Evolutionary conservation across 1,140 invertebrate genomes (phyloP), one percentile per base, ranked within the genome.

Genomic region (Cotesia vestalis): DNA sequence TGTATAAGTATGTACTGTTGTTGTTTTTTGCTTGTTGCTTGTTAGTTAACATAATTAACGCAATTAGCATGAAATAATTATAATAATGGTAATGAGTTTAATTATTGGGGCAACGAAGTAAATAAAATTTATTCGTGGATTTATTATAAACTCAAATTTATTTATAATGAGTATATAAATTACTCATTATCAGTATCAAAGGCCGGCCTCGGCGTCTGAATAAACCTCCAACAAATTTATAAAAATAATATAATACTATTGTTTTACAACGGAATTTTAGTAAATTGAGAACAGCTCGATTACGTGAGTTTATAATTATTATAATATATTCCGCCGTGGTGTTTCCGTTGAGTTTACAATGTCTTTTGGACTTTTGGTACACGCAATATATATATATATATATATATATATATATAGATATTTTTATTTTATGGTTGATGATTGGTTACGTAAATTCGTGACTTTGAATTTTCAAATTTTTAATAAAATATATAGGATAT

Each of bases 221-320:
- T 20, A 59, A 59, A 55, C 8, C 6, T 8, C 40, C n/a, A 62
- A 12, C 4, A 59, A 60, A 14, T 35, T 14, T n/a, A 62, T 61
- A 8, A 52, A 62, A 70, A 62, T 34, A 5, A 51, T 27, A 6
- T n/a, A 36, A 6, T n/a, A 36, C 11, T 53, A 46, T 64, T 64
- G n/a, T 64, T 71, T 61, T 20, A 71, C 69, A 66, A 40, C 46
- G 55, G 53, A 72, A 52, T 66, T 72, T 72, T 66, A 46, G 70
- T 63, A 72, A 72, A 72, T 72, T 72, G 70, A 72, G 70, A 66
- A 72, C 70, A 66, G 27, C 27, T 67, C 64, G 71, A 72, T 72
- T 72, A 67, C 64, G 55, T 72, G 64, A 46, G 64, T 66, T 60
- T 72, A 34, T 20, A 60, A 72, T 72, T 72, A 72, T 72, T 57